Conservation (phyloP, 2,113 vertebrate genomes). For the Sigmodon hispidus region DNA sequence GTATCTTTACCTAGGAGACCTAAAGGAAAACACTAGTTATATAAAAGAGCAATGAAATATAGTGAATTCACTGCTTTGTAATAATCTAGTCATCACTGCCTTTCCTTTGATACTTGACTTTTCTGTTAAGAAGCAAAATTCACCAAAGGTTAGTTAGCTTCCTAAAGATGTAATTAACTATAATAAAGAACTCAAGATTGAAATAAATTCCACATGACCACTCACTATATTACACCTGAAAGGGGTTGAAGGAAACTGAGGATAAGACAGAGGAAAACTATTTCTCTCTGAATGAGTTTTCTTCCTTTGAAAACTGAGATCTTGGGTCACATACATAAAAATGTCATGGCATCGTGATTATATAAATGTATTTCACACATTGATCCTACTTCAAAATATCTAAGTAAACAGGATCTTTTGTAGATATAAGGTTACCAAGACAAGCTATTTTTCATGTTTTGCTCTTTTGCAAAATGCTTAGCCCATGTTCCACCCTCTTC, state of each 20-base stretch:
- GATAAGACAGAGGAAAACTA: background rate
- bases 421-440: background rate
- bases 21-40: background rate
- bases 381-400: background rate
- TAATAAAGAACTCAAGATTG: background rate
- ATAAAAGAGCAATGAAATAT: background rate
- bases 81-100: background rate
- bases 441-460: background rate
- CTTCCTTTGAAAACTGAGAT: background rate
- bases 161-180: background rate
- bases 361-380: background rate
- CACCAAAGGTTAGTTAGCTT: background rate
- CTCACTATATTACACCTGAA: background rate
- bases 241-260: background rate
- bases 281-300: background rate
- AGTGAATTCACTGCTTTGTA: background rate
- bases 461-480: conserved; percentile 6
- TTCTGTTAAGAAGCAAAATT: background rate
- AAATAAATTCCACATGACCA: background rate
- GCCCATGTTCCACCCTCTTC: background rate
- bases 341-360: background rate
- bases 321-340: background rate
- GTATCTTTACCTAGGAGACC: background rate
- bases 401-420: background rate
- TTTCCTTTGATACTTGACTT: background rate